phyloP scores from a whole-genome alignment of 2,888 invertebrate species.

The Sarcophaga variegata region DNA sequence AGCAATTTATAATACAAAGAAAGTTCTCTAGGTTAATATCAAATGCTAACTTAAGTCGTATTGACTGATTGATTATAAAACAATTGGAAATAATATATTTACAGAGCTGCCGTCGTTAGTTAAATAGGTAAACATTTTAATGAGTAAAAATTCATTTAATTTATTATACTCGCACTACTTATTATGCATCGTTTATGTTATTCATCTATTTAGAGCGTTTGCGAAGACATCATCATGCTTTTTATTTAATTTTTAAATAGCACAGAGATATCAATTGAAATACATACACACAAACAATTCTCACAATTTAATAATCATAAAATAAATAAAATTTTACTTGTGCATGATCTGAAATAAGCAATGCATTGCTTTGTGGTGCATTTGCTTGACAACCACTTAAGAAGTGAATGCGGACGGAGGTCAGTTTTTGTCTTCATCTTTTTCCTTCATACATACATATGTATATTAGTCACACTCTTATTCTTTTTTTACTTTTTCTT shows the following conservation, averaged over 20 bases:
- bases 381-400: background rate
- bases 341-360: background rate
- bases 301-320: background rate
- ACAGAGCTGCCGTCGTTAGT: too few relatives aligned
- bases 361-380: conserved; percentile 9
- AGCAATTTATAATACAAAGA: background rate
- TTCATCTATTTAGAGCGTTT: too few relatives aligned
- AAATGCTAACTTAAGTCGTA: too few relatives aligned
- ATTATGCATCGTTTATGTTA: too few relatives aligned
- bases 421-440: conserved; percentile 36
- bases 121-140: too few relatives aligned
- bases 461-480: conserved; percentile 47
- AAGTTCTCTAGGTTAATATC: too few relatives aligned
- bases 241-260: background rate
- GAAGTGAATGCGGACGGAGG: background rate
- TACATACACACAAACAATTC: conserved; percentile 5
- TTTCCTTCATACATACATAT: background rate
- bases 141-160: too few relatives aligned
- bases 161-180: too few relatives aligned
- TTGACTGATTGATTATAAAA: too few relatives aligned
- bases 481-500: background rate
- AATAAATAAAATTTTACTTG: background rate
- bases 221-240: too few relatives aligned
- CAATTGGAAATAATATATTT: too few relatives aligned
- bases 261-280: conserved; percentile 44